Base-by-base conservation (phyloP, 2,888 invertebrate genomes). In the Pediacus dermestoides region DNA sequence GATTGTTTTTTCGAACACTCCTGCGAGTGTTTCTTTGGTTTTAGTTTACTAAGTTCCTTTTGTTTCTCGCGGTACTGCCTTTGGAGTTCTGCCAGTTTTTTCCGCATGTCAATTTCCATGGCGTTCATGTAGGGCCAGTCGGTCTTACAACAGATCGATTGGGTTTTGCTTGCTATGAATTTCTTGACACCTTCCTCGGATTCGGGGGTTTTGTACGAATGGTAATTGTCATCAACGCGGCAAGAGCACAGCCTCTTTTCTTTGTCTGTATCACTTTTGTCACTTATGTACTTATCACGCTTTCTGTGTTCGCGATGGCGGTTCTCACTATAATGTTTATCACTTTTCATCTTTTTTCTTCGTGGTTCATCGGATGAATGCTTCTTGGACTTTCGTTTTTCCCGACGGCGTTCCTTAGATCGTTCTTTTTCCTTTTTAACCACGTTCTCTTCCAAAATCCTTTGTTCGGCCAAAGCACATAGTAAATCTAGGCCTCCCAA, bases 381-480 rank as follows among this genome's bases (percentile, higher is more conserved):
- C 37, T 53, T 62, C 42, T 58, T 62, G n/a, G 57, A 59, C 52
- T 73, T 74, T 50, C 71, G 67, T 53, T 74, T 75, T 46, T 71
- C 71, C 46, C 67, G 67, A 50, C 69, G 70, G 1, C 60, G 55
- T 40, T 64, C 58, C 30, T 55, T 48, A 26, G 47, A 32, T 31
- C 30, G 44, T 26, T 55, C 42, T 32, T 43, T 45, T 14, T 57
- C 47, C 25, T 32, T 14, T 30, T 42, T 39, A 22, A 45, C 48
- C 27, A 73, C 74, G 14, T 67, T 84, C 64, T 88, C 88, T 58
- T 88, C 87, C 71, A 82, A 78, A 46, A 88, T 83, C 49, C 88
- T 75, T 60, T 89, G 88, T 60, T 89, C 89, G 0, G 89, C 91
- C 41, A 90, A 70, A 4, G 88, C 88, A 64, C 90, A 90, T 14